phyloP scores from a whole-genome alignment of 2,113 vertebrate genomes.

The Nestor notabilis region DNA sequence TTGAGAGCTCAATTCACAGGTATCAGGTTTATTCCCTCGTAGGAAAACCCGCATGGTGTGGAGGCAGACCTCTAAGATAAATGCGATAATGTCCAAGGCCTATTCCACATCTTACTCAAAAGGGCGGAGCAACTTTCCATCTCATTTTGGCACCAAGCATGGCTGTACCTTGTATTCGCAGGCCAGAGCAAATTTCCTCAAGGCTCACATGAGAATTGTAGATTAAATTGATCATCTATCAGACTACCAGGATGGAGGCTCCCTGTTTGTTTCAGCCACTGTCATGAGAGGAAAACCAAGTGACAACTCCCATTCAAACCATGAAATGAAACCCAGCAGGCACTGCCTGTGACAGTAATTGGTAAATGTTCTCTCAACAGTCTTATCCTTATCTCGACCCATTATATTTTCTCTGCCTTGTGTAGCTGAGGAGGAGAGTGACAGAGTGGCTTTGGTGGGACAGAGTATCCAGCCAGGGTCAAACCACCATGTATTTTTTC shows the following conservation, averaged over 20 bases:
- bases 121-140: background rate
- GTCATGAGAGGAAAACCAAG: background rate
- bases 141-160: background rate
- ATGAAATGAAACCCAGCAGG: background rate
- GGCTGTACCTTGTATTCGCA: background rate
- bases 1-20: background rate
- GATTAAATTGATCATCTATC: background rate
- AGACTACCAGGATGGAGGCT: background rate
- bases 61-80: background rate
- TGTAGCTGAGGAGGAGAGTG: background rate
- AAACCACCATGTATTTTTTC: background rate
- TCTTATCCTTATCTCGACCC: background rate
- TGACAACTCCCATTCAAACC: background rate
- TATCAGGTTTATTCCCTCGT: background rate
- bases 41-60: background rate
- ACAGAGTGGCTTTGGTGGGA: background rate
- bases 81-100: rapidly evolving
- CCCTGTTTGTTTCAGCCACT: background rate
- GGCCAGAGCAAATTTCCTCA: background rate
- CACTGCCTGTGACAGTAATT: background rate
- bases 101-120: background rate
- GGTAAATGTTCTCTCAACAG: background rate
- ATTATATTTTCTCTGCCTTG: rapidly evolving
- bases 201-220: background rate
- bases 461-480: background rate